Evolutionary conservation across 2,797 vertebrate genomes (phyloP), one percentile per base, ranked within the genome.

Genomic region (Pangasius mekongensis): DNA sequence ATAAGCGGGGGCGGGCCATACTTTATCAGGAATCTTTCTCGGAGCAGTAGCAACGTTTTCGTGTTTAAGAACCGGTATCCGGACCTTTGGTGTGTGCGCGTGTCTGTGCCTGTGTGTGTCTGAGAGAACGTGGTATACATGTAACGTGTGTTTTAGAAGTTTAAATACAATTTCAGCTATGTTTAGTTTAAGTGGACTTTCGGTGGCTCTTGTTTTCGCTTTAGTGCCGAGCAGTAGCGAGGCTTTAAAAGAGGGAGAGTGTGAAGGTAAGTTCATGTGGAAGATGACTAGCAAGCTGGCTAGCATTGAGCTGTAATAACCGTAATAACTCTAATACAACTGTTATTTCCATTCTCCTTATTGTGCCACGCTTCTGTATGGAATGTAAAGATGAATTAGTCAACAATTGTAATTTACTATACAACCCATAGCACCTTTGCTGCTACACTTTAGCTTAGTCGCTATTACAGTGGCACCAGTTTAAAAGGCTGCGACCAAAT

Each of bases 161-260:
- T 5, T 43, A 27, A 24, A 30, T 20, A 24, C 0, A 62, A 24
- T 58, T 54, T 56, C 76, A 82, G 33, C 1, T 1, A 96, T 97
- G 96, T 91, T 94, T 89, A 88, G 90, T 92, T 54, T 95, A 10
- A 91, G 94, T 87, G 96, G 97, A 86, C 88, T 98, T 91, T 97
- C 97, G 77, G 94, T 97, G 92, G 97, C 96, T 27, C 90, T 98
- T 67, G 96, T 95, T 49, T 93, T 98, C 81, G 91, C 94, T 2
- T 92, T 98, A 88, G 89, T 98, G 54, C 96, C 96, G 0, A 94
- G 91, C 36, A 82, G 90, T 5, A 74, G 90, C 10, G 95, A 93
- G 85, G 95, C 96, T 43, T 93, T 98, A 89, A 96, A 95, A 43
- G 96, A 97, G 4, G 97, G 97, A 83, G 97, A 98, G 0, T 98